These are phyloP conservation scores for Gambelia wislizenii DNA, from an alignment of 2,797 vertebrate genomes.

Conservation along the genomic window DNA sequence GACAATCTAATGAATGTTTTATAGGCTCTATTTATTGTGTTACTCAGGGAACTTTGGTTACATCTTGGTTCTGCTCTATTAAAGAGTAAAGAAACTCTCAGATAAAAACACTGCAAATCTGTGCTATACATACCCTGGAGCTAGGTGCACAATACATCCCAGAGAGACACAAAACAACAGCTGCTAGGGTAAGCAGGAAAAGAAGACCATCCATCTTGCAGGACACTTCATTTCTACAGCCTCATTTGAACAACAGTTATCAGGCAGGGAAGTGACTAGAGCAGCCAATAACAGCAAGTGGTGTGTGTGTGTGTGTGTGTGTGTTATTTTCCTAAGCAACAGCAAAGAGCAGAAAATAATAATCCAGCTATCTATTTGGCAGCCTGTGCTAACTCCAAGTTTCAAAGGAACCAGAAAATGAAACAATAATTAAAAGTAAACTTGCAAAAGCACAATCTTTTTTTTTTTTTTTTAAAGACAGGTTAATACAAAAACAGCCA, in stretches of 20 bases:
- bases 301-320: background rate
- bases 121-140: background rate
- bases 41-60: background rate
- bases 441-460: constrained; percentile 7
- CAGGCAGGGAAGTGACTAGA: constrained; percentile 55
- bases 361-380: constrained; percentile 43
- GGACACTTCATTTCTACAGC: constrained; percentile 66
- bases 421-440: constrained; percentile 28
- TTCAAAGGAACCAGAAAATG: constrained; percentile 10
- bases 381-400: constrained; percentile 15
- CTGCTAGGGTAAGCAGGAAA: constrained; percentile 58
- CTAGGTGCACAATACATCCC: background rate
- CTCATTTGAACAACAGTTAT: constrained; percentile 64
- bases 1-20: constrained; percentile 3
- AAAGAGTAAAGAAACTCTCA: constrained; percentile 18
- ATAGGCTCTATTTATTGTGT: background rate
- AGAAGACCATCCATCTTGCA: constrained; percentile 50
- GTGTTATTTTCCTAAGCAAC: constrained; percentile 41
- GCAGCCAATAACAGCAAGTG: constrained; percentile 11
- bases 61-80: constrained; percentile 16
- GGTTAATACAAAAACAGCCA: background rate
- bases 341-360: constrained; percentile 52
- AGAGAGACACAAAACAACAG: constrained; percentile 40
- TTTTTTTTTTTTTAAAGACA: background rate
- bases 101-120: constrained; percentile 14